Evolutionary conservation across 2,888 invertebrate species (phyloP).

Genomic region (Aethes cnicana): DNA sequence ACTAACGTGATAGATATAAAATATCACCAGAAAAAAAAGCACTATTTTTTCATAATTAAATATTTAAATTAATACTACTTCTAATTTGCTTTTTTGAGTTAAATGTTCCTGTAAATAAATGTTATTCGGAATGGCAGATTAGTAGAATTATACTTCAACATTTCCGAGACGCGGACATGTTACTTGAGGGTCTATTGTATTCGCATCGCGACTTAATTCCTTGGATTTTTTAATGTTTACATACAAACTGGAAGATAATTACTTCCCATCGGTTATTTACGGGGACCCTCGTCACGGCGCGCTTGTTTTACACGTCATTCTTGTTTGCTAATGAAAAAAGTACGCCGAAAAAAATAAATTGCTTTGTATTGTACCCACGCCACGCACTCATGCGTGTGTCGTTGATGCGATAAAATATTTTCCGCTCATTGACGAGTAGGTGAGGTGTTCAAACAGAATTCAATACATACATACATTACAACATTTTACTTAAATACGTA

Average conservation of each 20-base stretch:
- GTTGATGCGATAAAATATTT: slow-evolving; percentile 45
- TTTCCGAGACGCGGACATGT: not conserved
- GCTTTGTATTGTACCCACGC: slow-evolving; percentile 73
- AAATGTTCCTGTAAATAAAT: no score
- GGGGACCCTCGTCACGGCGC: slow-evolving; percentile 69
- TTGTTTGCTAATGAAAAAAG: slow-evolving; percentile 79
- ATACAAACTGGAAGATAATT: slow-evolving; percentile 62
- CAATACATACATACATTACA: no score
- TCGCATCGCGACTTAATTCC: not conserved
- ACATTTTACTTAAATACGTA: not conserved
- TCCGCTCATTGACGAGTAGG: slow-evolving; percentile 13
- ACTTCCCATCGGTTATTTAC: slow-evolving; percentile 73
- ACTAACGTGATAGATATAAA: no score
- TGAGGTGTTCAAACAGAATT: no score
- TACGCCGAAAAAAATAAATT: slow-evolving; percentile 70
- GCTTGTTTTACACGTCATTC: slow-evolving; percentile 79
- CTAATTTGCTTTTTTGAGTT: no score
- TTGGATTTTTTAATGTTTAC: slow-evolving; percentile 32
- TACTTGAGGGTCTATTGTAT: not conserved
- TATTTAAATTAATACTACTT: not conserved
- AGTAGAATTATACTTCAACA: not conserved
- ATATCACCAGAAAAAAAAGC: no score
- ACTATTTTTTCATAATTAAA: not conserved
- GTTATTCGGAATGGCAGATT: no score
- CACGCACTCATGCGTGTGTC: slow-evolving; percentile 49